Conservation (phyloP, 2,797 vertebrate species). For the Eupleurogrammus muticus region DNA sequence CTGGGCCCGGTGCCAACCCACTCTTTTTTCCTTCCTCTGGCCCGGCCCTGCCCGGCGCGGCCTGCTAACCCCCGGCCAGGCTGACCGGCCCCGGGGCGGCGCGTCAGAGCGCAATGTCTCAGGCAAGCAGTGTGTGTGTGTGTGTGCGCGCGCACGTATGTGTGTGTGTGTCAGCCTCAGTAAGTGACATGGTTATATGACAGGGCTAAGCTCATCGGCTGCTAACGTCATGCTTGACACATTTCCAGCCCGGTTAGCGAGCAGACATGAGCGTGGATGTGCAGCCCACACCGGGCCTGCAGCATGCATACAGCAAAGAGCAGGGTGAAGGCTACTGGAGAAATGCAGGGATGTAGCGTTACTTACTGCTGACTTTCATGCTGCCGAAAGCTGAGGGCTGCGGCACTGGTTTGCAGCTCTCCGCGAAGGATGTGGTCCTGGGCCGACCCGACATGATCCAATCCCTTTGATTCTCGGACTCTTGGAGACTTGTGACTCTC, state of each 20-base stretch:
- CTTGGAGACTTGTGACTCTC: slow-evolving; percentile 59
- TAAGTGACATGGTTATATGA: slow-evolving; percentile 50
- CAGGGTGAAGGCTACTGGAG: slow-evolving; percentile 21
- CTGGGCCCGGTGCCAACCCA: slow-evolving; percentile 57
- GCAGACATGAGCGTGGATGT: slow-evolving; percentile 16
- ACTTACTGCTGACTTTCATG: slow-evolving; percentile 99
- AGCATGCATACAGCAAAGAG: slow-evolving; percentile 44
- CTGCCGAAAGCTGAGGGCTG: slow-evolving; percentile 98
- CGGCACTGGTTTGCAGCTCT: slow-evolving; percentile 99
- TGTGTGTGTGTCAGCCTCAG: slow-evolving; percentile 54
- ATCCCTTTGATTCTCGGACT: slow-evolving; percentile 69
- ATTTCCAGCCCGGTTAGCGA: slow-evolving; percentile 22
- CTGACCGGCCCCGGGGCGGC: slow-evolving; percentile 58
- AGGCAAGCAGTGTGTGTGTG: slow-evolving; percentile 24
- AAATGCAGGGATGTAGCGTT: slow-evolving; percentile 51
- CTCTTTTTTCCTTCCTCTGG: slow-evolving; percentile 25
- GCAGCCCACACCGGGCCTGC: slow-evolving; percentile 38
- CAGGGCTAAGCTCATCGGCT: slow-evolving; percentile 53
- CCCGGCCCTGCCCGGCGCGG: slow-evolving; percentile 57
- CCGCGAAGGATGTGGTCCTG: slow-evolving; percentile 99
- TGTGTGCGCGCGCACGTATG: neutral
- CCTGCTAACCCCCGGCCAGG: slow-evolving; percentile 61
- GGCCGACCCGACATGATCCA: slow-evolving; percentile 97
- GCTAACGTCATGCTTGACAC: slow-evolving; percentile 51
- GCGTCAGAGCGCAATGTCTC: slow-evolving; percentile 46